Evolutionary conservation across 2,113 vertebrate species (phyloP).

Genomic region (Pedetes capensis): DNA sequence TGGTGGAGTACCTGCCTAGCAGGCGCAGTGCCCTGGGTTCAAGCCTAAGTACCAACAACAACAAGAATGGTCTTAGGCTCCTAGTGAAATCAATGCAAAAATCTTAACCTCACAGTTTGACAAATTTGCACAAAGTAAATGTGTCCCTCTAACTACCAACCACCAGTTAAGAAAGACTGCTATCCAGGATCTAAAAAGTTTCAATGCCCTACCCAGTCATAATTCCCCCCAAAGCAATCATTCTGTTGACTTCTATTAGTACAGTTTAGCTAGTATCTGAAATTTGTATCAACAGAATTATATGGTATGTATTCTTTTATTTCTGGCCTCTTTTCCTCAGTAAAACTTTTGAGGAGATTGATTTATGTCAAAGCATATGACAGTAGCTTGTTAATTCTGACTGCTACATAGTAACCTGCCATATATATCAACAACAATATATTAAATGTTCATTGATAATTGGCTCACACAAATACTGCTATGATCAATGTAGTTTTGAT

Average conservation of each 20-base stretch:
- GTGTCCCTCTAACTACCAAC: not conserved
- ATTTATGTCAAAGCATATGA: not conserved
- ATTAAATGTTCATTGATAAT: not conserved
- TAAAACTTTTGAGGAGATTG: not conserved
- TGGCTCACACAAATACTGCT: not conserved
- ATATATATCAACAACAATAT: not conserved
- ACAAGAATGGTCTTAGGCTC: too few relatives aligned
- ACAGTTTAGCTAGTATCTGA: not conserved
- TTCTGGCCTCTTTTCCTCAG: not conserved
- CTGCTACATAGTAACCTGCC: not conserved
- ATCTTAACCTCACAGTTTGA: not conserved
- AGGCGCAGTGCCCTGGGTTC: too few relatives aligned
- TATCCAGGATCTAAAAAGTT: not conserved
- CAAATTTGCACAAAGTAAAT: not conserved
- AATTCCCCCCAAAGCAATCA: not conserved
- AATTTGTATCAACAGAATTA: not conserved
- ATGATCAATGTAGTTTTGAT: not conserved
- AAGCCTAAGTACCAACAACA: too few relatives aligned
- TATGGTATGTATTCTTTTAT: not conserved
- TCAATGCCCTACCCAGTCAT: too few relatives aligned
- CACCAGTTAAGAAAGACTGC: not conserved
- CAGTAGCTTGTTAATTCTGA: not conserved
- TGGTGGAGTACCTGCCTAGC: too few relatives aligned
- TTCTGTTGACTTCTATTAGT: not conserved
- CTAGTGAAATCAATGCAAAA: not conserved